Conservation (phyloP, 2,113 vertebrate species). For the Thermophis baileyi region DNA sequence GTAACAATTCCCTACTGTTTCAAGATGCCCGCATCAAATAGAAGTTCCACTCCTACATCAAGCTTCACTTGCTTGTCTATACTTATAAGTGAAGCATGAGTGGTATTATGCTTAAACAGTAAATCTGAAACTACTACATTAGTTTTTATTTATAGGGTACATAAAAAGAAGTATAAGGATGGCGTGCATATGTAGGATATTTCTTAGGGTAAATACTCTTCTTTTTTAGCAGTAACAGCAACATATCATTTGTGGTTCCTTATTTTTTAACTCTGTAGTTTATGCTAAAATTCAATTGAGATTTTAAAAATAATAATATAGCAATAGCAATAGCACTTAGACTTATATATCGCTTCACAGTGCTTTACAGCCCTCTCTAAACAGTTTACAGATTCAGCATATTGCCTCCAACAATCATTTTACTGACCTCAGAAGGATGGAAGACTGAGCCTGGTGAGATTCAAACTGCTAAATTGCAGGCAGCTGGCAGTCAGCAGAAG, state of each 20-base stretch:
- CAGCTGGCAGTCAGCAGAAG: no score
- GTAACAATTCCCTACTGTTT: neutral
- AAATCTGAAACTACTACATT: neutral
- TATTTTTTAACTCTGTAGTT: neutral
- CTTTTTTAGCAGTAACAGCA: neutral
- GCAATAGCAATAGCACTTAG: neutral
- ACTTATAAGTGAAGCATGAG: neutral
- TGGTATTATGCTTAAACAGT: neutral
- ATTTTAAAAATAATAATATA: neutral
- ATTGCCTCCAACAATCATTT: no score
- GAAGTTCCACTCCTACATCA: neutral
- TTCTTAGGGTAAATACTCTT: neutral
- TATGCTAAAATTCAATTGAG: neutral
- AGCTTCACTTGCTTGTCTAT: neutral
- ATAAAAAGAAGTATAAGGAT: neutral
- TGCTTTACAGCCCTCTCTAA: no score
- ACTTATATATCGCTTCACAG: no score
- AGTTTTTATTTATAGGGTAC: neutral
- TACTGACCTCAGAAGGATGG: no score
- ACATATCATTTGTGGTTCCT: neutral
- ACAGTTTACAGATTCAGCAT: no score
- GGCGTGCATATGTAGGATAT: neutral
- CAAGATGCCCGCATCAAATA: neutral
- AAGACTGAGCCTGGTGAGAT: no score
- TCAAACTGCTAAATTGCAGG: no score